These are phyloP conservation scores for Acleris holmiana DNA, from an alignment of 2,888 invertebrate species.

Conservation along the genomic window DNA sequence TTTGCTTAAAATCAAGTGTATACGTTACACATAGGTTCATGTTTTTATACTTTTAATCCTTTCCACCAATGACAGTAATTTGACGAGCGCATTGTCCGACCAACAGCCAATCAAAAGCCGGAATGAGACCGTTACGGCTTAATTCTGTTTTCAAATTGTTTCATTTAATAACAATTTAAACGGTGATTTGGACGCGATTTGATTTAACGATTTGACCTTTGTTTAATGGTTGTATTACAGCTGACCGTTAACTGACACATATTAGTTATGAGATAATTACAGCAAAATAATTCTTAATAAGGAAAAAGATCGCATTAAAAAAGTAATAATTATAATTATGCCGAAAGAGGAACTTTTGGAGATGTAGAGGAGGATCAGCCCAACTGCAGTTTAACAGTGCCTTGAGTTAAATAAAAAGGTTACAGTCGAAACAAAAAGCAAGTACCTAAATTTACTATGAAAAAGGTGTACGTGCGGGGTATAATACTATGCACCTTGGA, in stretches of 20 bases:
- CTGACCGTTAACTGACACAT: no score
- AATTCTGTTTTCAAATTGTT: constrained; percentile 27
- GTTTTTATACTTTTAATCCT: constrained; percentile 31
- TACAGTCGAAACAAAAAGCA: no score
- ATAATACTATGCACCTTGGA: no score
- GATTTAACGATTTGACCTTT: background rate
- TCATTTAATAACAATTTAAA: constrained; percentile 13
- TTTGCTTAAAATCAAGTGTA: constrained; percentile 5
- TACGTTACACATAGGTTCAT: background rate
- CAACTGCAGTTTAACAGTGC: no score
- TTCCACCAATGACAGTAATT: constrained; percentile 35
- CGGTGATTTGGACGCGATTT: constrained; percentile 2
- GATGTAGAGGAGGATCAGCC: no score
- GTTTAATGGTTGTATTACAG: background rate
- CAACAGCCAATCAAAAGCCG: constrained; percentile 48
- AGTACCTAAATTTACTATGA: no score
- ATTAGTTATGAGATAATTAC: background rate
- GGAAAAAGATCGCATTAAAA: no score
- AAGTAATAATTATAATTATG: no score
- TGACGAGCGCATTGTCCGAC: constrained; percentile 26
- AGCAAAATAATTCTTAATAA: no score
- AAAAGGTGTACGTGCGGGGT: no score
- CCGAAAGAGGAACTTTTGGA: no score
- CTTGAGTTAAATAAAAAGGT: no score
- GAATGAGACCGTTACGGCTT: constrained; percentile 41